Evolutionary conservation across 2,888 invertebrate genomes (phyloP), one percentile per base, ranked within the genome.

Genomic region (Bugulina stolonifera): DNA sequence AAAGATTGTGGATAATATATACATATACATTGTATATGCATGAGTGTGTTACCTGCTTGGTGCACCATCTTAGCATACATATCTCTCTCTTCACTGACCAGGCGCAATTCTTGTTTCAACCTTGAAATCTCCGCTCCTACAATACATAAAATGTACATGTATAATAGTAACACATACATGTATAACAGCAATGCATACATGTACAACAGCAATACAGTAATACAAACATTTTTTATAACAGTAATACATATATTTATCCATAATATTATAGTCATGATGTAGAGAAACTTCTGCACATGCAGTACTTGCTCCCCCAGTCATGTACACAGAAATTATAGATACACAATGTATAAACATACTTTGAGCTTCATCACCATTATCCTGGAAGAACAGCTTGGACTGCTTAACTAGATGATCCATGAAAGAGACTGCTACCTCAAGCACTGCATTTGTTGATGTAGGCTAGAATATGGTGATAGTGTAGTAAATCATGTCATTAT

Each of bases 371-470:
- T 74, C 73, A 54, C 75, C 73, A 64, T 77, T 74, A 32, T 76
- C 77, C 35, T 73, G 72, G 0, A 81, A 69, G 18, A 80, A 74
- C 57, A 79, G 78, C 43, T 81, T 79, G 72, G 77, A 76, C 57
- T 78, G 78, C 2, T 80, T 80, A 72, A 80, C 79, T 54, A 83
- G 74, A 29, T 82, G 78, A 32, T 77, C 75, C 58, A 84, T 82
- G 73, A 81, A 83, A 35, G 76, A 75, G 32, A 79, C 79, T 5
- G 83, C 80, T 73, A 79, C 79, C 73, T 83, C 82, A 74, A 84
- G 78, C 54, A 81, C 64, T 29, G 32, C 32, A 32, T 64, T 64
- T 5, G 10, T 64, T 2, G 64, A 64, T 5, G 25, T 18, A 5
- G 57, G n/a, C 57, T 57, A 57, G 52, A 18, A 52, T 14, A 52